Evolutionary conservation across 1,140 invertebrate genomes (phyloP).

Genomic region (Charaxes varanes): DNA sequence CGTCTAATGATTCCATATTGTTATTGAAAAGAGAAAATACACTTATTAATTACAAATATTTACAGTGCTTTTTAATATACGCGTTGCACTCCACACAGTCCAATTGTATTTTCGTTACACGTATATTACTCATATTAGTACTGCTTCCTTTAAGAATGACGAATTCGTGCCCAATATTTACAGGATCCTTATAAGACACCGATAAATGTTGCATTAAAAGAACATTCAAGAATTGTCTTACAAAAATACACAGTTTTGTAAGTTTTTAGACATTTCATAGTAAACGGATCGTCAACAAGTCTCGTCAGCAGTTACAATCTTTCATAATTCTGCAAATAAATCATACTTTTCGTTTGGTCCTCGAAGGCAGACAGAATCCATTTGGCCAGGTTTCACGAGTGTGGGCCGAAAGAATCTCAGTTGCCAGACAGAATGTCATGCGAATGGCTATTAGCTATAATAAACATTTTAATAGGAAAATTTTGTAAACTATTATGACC

Average conservation of each 20-base stretch:
- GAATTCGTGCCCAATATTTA: too few relatives aligned
- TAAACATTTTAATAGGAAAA: conserved; percentile 2
- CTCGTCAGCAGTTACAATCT: conserved; percentile 6
- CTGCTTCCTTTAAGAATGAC: too few relatives aligned
- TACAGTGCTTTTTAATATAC: conserved; percentile 5
- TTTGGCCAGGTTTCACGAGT: conserved; percentile 7
- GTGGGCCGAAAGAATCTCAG: conserved; percentile 5
- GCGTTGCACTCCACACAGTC: too few relatives aligned
- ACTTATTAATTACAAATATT: conserved; percentile 35
- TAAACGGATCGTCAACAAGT: conserved; percentile 12
- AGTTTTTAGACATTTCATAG: conserved; percentile 15
- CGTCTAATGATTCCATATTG: conserved; percentile 57
- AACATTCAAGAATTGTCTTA: too few relatives aligned
- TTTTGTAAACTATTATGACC: neutral
- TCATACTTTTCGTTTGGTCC: conserved; percentile 1
- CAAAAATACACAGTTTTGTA: too few relatives aligned
- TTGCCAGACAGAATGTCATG: conserved; percentile 10
- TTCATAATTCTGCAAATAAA: conserved; percentile 4
- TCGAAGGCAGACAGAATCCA: conserved; percentile 5
- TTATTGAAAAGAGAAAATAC: conserved; percentile 63
- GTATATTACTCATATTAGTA: too few relatives aligned
- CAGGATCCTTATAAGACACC: too few relatives aligned
- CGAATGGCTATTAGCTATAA: conserved; percentile 1
- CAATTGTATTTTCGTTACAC: too few relatives aligned
- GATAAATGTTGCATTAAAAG: too few relatives aligned